A percentile compares a stretch with the other conserved stretches of the same genome.
Evolutionary conservation across 2,888 invertebrate genomes (phyloP).

Genomic region (Drosophila kanekoi): DNA sequence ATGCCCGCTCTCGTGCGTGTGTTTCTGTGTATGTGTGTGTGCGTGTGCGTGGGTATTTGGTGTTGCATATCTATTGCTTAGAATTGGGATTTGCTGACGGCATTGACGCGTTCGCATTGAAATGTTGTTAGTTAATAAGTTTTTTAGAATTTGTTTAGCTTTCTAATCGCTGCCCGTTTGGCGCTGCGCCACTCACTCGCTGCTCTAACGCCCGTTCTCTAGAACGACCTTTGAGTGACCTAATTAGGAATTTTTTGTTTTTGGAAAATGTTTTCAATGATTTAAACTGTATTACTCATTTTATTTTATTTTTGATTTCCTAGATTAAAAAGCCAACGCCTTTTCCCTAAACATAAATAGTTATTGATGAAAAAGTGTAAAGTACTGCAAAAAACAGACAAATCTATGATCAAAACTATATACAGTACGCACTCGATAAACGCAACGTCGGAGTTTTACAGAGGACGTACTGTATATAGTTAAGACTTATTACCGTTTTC

Average conservation of each 20-base stretch:
- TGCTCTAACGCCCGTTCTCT: constrained; percentile 28
- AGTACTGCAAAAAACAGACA: too few species aligned
- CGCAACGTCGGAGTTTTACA: too few species aligned
- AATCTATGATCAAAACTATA: too few species aligned
- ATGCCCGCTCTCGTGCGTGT: constrained; percentile 35
- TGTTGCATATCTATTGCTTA: constrained; percentile 42
- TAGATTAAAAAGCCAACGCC: neutral
- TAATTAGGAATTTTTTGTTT: constrained; percentile 49
- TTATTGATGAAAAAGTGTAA: neutral
- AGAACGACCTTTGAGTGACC: constrained; percentile 58
- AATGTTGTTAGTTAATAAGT: constrained; percentile 56
- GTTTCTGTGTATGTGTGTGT: neutral
- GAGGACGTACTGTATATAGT: too few species aligned
- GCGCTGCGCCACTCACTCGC: constrained; percentile 35
- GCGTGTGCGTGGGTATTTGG: constrained; percentile 36
- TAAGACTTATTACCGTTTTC: too few species aligned
- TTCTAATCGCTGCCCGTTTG: constrained; percentile 45
- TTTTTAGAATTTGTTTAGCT: constrained; percentile 50
- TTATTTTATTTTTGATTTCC: neutral
- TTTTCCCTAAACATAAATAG: neutral
- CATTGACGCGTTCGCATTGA: constrained; percentile 47
- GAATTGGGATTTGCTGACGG: constrained; percentile 57
- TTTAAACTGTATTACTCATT: constrained; percentile 6
- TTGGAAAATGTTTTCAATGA: constrained; percentile 12
- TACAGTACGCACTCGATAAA: too few species aligned